Percentiles rank a stretch among this genome's conserved stretches.
phyloP scores from a whole-genome alignment of 2,888 invertebrate species.

The Peribatodes rhomboidaria region DNA sequence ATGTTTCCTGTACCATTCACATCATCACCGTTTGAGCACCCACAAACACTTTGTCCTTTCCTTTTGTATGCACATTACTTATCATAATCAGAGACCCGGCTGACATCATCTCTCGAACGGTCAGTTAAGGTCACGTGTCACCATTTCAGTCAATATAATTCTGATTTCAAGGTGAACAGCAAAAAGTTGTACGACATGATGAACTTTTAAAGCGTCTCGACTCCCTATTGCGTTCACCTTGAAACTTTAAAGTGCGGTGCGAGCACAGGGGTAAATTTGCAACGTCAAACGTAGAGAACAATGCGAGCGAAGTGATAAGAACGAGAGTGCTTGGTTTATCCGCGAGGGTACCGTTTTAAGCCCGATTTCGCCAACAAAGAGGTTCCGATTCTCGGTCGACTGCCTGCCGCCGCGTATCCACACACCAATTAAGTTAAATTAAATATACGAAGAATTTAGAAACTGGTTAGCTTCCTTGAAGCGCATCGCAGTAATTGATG shows the following conservation, averaged over 20 bases:
- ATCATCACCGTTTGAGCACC: slow-evolving; percentile 69
- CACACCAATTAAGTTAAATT: slow-evolving; percentile 84
- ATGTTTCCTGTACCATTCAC: slow-evolving; percentile 78
- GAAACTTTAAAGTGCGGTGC: slow-evolving; percentile 24
- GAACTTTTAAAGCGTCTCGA: slow-evolving; percentile 17
- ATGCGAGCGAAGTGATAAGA: slow-evolving; percentile 58
- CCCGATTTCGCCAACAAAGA: slow-evolving; percentile 78
- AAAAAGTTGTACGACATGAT: slow-evolving; percentile 16
- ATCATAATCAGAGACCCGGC: slow-evolving; percentile 57
- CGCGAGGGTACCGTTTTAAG: slow-evolving; percentile 75
- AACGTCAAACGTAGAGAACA: slow-evolving; percentile 48
- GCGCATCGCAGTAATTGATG: slow-evolving; percentile 85
- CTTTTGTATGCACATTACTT: slow-evolving; percentile 61
- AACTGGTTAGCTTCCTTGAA: slow-evolving; percentile 85
- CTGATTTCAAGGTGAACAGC: slow-evolving; percentile 32
- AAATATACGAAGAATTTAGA: slow-evolving; percentile 86
- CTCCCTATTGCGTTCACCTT: slow-evolving; percentile 27
- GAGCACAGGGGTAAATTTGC: slow-evolving; percentile 25
- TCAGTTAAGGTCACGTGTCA: slow-evolving; percentile 46
- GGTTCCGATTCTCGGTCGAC: slow-evolving; percentile 82
- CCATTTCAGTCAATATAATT: slow-evolving; percentile 41
- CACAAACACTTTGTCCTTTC: slow-evolving; percentile 65
- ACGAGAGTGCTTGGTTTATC: slow-evolving; percentile 60
- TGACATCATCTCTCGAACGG: slow-evolving; percentile 60
- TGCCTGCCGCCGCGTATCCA: slow-evolving; percentile 77